Evolutionary conservation across 2,888 invertebrate species (phyloP).

Genomic region (Melitaea athalia): DNA sequence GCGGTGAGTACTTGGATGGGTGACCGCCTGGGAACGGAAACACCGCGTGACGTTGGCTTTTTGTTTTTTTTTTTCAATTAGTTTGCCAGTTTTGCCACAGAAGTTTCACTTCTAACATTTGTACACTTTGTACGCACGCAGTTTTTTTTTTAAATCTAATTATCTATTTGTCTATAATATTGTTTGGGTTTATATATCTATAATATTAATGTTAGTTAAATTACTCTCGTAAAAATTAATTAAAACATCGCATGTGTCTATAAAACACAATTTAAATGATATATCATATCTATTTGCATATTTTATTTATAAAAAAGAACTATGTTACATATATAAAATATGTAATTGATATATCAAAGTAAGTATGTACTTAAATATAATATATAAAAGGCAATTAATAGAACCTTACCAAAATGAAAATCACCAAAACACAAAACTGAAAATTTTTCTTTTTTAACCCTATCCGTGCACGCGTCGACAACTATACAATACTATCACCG

Average conservation of each 20-base stretch:
- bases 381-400: not conserved
- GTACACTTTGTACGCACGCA: no score
- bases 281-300: not conserved
- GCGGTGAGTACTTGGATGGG: slow-evolving; percentile 53
- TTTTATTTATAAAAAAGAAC: not conserved
- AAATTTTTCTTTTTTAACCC: not conserved
- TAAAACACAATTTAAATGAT: not conserved
- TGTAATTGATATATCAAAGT: no score
- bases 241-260: not conserved
- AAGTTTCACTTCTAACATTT: no score
- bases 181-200: no score
- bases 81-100: no score
- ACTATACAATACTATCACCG: slow-evolving; percentile 21
- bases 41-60: no score
- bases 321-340: not conserved
- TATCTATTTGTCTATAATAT: no score
- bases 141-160: no score
- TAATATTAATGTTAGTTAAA: not conserved
- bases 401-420: not conserved
- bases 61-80: no score
- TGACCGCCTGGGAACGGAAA: slow-evolving; percentile 59
- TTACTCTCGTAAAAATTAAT: not conserved
- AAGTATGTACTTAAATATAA: no score
- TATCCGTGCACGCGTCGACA: slow-evolving; percentile 8
- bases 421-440: slow-evolving; percentile 19